Base-by-base conservation (phyloP, 2,888 invertebrate species). In the Apomyelois bistriatella region DNA sequence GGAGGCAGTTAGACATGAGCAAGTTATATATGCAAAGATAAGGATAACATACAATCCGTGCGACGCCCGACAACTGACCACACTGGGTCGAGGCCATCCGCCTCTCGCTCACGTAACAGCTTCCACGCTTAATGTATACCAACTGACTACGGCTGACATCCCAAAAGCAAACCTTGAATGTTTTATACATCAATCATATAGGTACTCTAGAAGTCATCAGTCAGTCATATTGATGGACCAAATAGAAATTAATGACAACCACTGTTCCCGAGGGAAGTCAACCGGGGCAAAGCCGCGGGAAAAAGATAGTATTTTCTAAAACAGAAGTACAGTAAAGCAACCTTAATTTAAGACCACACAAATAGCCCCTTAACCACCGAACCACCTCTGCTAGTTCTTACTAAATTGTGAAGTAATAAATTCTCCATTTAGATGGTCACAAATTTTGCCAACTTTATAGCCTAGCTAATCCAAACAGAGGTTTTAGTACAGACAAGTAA, bases 61-160 rank as follows among this genome's bases (percentile, higher is more conserved):
- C 5, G 9, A 2, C 30, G 38, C 10, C 22, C 22, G 43, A 13
- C 43, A 10, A 7, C 5, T 13, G 12, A 46, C 46, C 32, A 46
- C 41, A 41, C 32, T 32, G 56, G 71, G 71, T 67, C 71, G 71
- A 70, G 69, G 70, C 55, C 70, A 60, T 53, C 68, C 59, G 58
- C 66, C 61, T 64, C 58, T 65, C 62, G 57, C 37, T 38, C 32
- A 40, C 51, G 42, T 42, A 35, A 35, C 41, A 17, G n/a, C 10
- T 43, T 15, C 28, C 22, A 22, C 38, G 28, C 13, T 9, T 13
- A 49, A 48, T 48, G 13, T 38, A 49, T 36, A 36, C 22, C 32
- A 9, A 35, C 32, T 46, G 46, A 46, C 32, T 22, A 5, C 22
- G 22, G 22, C 22, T 22, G 22, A 22, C 22, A 2, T 32, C 42